A percentile compares a stretch with the other conserved stretches of the same genome.
phyloP scores from a whole-genome alignment of 1,140 invertebrate species.

The Bombus soroeensis region DNA sequence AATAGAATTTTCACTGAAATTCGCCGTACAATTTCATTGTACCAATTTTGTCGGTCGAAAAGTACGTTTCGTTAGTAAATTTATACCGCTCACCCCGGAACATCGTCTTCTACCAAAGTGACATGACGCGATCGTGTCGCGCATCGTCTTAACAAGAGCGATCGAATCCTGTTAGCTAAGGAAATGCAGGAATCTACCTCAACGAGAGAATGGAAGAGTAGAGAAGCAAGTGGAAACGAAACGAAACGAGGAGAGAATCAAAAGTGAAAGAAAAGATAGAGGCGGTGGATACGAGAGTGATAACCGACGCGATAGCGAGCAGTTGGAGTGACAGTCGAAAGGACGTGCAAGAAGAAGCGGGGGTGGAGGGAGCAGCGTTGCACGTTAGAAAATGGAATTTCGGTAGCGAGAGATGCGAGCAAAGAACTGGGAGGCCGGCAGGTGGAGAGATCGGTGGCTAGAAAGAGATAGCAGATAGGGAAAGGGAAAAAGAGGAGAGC shows the following conservation, averaged over 20 bases:
- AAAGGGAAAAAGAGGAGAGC: constrained; percentile 51
- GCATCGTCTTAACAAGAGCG: constrained; percentile 16
- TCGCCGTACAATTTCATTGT: no score
- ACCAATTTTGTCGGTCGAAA: no score
- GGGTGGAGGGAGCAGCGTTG: not conserved
- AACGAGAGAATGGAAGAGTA: not conserved
- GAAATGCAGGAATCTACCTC: constrained; percentile 2
- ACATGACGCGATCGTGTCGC: not conserved
- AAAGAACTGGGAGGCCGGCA: constrained; percentile 42
- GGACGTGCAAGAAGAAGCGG: constrained; percentile 21
- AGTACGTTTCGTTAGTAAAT: no score
- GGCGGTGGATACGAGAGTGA: constrained; percentile 45
- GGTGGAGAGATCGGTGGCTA: not conserved
- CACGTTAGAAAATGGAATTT: constrained; percentile 65
- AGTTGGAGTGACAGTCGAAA: constrained; percentile 59
- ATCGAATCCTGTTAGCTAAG: constrained; percentile 19
- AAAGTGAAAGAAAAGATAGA: not conserved
- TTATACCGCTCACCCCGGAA: no score
- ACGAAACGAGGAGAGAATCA: not conserved
- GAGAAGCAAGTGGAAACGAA: not conserved
- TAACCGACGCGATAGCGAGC: constrained; percentile 56
- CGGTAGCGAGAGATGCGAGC: constrained; percentile 37
- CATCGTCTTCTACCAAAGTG: no score
- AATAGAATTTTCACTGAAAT: no score
- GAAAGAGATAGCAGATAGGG: constrained; percentile 30